phyloP scores from a whole-genome alignment of 1,140 invertebrate genomes.

The Drosophila pruinosa region DNA sequence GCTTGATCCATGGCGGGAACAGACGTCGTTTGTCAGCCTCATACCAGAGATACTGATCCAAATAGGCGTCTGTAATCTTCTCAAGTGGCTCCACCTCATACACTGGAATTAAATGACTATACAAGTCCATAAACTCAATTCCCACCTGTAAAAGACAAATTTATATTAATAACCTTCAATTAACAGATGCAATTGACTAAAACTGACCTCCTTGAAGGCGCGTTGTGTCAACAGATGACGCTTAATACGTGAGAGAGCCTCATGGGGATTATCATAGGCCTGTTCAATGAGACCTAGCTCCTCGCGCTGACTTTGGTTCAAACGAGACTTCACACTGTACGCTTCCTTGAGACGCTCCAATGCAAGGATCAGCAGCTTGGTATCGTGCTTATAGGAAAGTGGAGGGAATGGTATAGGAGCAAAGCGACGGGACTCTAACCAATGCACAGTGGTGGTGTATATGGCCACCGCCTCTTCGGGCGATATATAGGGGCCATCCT shows the following conservation, averaged over 20 bases:
- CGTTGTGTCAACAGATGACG: slow-evolving; percentile 99
- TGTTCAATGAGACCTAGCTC: slow-evolving; percentile 99
- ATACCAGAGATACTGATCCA: slow-evolving; percentile 99
- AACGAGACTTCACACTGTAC: slow-evolving; percentile 98
- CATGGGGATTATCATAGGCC: slow-evolving; percentile 99
- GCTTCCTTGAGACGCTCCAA: slow-evolving; percentile 99
- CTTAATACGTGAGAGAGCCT: slow-evolving; percentile 99
- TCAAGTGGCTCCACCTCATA: slow-evolving; percentile 99
- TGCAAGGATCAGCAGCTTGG: slow-evolving; percentile 98
- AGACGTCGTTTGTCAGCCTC: slow-evolving; percentile 98
- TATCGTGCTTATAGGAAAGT: slow-evolving; percentile 99
- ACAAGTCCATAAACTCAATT: slow-evolving; percentile 99
- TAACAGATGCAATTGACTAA: neutral
- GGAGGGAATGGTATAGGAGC: slow-evolving; percentile 99
- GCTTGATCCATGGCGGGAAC: slow-evolving; percentile 99
- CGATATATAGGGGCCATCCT: slow-evolving; percentile 99
- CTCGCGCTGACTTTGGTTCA: slow-evolving; percentile 99
- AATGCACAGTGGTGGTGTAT: slow-evolving; percentile 99
- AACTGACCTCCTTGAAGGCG: slow-evolving; percentile 96
- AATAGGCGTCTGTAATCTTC: slow-evolving; percentile 98
- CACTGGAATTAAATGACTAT: slow-evolving; percentile 99
- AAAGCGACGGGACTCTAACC: slow-evolving; percentile 98
- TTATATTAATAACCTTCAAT: neutral
- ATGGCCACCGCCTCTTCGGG: slow-evolving; percentile 99
- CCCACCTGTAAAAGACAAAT: slow-evolving; percentile 87